phyloP scores from a whole-genome alignment of 2,888 invertebrate species.

The Stratiomys singularior region DNA sequence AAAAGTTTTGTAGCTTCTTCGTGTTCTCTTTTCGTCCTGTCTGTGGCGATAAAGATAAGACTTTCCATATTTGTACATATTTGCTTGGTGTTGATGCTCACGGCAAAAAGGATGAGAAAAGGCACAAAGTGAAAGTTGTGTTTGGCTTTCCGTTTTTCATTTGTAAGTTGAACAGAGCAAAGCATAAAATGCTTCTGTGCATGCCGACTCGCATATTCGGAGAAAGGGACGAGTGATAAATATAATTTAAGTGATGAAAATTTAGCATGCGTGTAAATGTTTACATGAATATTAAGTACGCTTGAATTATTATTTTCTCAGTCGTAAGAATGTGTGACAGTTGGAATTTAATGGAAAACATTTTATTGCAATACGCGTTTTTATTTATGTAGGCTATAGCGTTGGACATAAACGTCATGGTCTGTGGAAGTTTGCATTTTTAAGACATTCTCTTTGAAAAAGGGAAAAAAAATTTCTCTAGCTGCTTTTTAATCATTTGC shows the following conservation, averaged over 20 bases:
- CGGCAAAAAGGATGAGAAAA: background rate
- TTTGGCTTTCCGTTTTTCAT: constrained; percentile 32
- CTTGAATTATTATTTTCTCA: constrained; percentile 4
- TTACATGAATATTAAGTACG: background rate
- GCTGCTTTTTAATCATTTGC: no score
- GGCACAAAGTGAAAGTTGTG: background rate
- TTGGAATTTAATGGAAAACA: no score
- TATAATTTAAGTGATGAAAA: constrained; percentile 32
- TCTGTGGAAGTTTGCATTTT: no score
- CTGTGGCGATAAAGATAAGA: constrained; percentile 14
- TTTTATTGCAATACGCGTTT: no score
- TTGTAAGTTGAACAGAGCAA: constrained; percentile 4
- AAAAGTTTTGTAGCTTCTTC: constrained; percentile 3
- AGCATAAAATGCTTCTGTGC: constrained; percentile 20
- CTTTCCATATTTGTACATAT: constrained; percentile 4
- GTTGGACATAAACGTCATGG: no score
- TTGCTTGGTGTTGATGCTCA: constrained; percentile 17
- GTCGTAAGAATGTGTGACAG: background rate
- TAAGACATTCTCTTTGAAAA: no score
- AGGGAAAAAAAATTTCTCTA: no score
- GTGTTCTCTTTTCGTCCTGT: background rate
- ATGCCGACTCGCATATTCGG: background rate
- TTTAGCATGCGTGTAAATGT: constrained; percentile 20
- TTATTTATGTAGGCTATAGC: no score
- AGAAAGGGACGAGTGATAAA: constrained; percentile 8